Evolutionary conservation across 2,888 invertebrate genomes (phyloP).

Genomic region (Coenonympha glycerion): DNA sequence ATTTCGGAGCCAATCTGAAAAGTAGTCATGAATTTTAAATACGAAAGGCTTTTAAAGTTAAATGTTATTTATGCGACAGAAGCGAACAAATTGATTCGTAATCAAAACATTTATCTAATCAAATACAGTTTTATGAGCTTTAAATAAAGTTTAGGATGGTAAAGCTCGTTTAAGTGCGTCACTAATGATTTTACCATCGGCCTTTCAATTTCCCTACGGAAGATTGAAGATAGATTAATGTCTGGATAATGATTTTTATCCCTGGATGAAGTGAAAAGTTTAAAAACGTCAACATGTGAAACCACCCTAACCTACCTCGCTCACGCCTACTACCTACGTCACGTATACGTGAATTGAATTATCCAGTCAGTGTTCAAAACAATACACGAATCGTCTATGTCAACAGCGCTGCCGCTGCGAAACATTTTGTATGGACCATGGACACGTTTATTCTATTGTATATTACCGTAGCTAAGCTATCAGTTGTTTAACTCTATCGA

Average conservation of each 20-base stretch:
- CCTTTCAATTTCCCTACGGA: neutral
- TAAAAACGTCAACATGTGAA: no score
- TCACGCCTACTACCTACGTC: no score
- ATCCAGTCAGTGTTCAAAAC: no score
- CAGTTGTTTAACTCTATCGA: no score
- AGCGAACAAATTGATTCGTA: neutral
- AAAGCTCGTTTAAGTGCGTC: neutral
- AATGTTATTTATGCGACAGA: neutral
- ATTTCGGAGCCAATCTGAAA: neutral
- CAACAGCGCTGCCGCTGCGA: no score
- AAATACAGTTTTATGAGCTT: neutral
- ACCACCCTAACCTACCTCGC: no score
- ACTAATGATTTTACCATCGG: neutral
- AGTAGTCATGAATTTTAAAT: neutral
- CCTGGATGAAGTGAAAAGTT: no score
- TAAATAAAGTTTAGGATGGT: neutral
- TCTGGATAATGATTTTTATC: neutral
- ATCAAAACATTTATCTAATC: neutral
- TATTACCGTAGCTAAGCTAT: no score
- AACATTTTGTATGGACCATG: no score
- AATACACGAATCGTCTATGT: no score
- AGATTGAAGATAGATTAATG: neutral
- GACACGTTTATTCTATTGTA: no score
- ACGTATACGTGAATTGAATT: no score
- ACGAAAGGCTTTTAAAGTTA: neutral